phyloP scores from a whole-genome alignment of 2,113 vertebrate genomes.

The Otocyon megalotis region DNA sequence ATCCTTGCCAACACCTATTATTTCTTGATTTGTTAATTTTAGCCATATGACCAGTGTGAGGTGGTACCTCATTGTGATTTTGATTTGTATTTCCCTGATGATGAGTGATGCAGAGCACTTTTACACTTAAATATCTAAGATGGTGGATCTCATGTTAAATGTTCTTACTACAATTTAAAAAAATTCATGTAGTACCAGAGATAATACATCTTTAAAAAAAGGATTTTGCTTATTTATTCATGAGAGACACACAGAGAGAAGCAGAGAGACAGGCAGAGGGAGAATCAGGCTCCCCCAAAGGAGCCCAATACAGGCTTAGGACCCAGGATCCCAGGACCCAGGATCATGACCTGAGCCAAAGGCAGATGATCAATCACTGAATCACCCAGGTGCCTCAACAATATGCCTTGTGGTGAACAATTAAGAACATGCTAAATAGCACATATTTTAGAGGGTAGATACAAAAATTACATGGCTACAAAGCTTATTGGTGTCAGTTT shows the following conservation, averaged over 20 bases:
- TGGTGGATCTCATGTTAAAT: not conserved
- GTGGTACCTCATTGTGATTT: not conserved
- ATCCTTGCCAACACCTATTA: not conserved
- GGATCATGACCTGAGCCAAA: too few species aligned
- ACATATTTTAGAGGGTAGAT: not conserved
- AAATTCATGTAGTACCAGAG: not conserved
- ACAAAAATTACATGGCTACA: not conserved
- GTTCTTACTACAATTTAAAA: not conserved
- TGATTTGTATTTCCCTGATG: not conserved
- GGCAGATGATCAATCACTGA: too few species aligned
- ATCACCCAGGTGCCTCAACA: too few species aligned
- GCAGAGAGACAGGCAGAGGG: too few species aligned
- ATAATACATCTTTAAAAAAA: not conserved
- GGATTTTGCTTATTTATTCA: too few species aligned
- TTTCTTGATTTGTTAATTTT: not conserved
- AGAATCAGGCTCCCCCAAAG: too few species aligned
- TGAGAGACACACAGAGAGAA: too few species aligned
- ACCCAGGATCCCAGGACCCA: too few species aligned
- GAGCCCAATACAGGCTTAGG: too few species aligned
- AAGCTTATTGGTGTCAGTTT: not conserved
- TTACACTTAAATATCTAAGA: not conserved
- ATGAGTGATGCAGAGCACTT: not conserved
- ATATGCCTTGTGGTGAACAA: not conserved
- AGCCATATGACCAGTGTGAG: not conserved
- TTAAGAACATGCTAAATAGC: not conserved